Base-by-base conservation (phyloP, 2,888 invertebrate species). In the Sminthurides aquaticus region DNA sequence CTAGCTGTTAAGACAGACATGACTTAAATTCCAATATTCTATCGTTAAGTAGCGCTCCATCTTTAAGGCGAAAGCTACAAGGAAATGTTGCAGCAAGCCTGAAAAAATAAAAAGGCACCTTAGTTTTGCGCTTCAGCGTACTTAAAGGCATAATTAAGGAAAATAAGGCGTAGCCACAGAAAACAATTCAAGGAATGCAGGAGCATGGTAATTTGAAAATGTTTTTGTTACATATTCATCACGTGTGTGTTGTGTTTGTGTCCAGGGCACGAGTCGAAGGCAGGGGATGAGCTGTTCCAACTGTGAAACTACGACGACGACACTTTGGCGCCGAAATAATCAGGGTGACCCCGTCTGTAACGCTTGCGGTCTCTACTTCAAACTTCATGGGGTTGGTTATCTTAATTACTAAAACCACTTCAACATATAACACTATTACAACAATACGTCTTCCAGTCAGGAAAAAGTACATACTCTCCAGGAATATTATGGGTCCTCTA, bases 281-380 rank as follows among this genome's bases (percentile, higher is more conserved):
- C 78, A 81, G 52, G 84, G 84, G 11, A 77, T 84, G 66, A 77
- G 78, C 26, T 84, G 84, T 74, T 82, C 83, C 62, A 84, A 84
- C 78, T 84, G 84, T 75, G 78, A 79, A 64, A 84, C 84, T 5
- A 79, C 79, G 26, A 81, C 79, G 26, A 84, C 84, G 11, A 84
- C 84, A 0, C 77, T 70, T 57, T 69, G 70, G 70, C 65, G 71
- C 48, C 62, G 71, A 26, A 85, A 85, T 76, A 82, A 82, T 69
- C 81, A 82, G 68, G 85, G 85, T 0, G 84, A 85, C 74, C 84
- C 85, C 1, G 85, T 86, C 26, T 85, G 85, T 77, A 85, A 85
- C 76, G 85, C 85, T 18, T 85, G 85, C 76, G 91, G 91, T 24
- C 84, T 92, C 55, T 90, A 90, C 78, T 91, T 83, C 82, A 92